Conservation (phyloP, 1,140 invertebrate species). For the Drosophila suzukii region DNA sequence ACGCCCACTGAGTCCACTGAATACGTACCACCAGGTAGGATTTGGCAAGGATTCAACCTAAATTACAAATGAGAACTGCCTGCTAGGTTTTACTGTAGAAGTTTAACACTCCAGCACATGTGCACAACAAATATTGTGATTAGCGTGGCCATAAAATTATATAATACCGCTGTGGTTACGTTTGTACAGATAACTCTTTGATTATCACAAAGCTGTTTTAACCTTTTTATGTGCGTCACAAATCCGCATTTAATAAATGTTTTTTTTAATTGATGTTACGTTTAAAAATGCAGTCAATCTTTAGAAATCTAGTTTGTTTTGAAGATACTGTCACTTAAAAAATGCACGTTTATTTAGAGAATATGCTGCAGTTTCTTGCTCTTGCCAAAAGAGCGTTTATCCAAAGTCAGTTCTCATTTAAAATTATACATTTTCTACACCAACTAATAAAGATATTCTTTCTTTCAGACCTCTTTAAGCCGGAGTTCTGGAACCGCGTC, state of each 20-base stretch:
- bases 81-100: not conserved
- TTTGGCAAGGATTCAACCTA: not conserved
- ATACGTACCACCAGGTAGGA: constrained; percentile 55
- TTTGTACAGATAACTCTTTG: not conserved
- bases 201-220: not conserved
- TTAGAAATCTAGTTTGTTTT: no score
- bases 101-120: not conserved
- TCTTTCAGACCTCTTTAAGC: constrained; percentile 49
- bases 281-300: not conserved
- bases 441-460: not conserved
- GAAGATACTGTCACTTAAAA: no score
- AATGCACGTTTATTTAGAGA: no score
- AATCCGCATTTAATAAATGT: no score
- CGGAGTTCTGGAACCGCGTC: constrained; percentile 56
- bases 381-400: no score
- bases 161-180: constrained; percentile 11
- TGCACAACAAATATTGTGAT: constrained; percentile 8
- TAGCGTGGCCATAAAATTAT: constrained; percentile 21
- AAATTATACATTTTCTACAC: not conserved
- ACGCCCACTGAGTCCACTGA: constrained; percentile 57
- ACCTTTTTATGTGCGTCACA: not conserved
- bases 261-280: not conserved
- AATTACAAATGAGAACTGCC: not conserved
- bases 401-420: not conserved
- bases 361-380: no score